These are phyloP conservation scores for Polietes domitor DNA, from an alignment of 2,888 invertebrate species.

Conservation along the genomic window DNA sequence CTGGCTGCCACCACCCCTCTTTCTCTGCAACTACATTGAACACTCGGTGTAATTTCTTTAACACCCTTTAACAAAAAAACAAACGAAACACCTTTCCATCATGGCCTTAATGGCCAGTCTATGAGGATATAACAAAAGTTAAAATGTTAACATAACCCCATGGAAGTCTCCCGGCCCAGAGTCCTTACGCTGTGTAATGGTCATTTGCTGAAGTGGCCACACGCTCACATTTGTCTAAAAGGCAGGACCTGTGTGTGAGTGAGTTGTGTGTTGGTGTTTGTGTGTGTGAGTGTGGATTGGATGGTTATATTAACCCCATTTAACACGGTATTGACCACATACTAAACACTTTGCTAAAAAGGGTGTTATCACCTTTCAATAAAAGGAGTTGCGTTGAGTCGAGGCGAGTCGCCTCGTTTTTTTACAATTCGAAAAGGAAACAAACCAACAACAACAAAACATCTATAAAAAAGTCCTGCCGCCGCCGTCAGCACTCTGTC, in stretches of 20 bases:
- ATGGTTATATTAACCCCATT: constrained; percentile 63
- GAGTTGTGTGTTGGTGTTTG: not conserved
- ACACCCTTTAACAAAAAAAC: constrained; percentile 52
- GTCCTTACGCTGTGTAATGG: constrained; percentile 43
- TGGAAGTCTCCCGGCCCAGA: constrained; percentile 34
- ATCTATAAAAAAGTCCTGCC: constrained; percentile 36
- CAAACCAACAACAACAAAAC: constrained; percentile 16
- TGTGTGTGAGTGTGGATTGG: not conserved
- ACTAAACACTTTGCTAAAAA: constrained; percentile 69
- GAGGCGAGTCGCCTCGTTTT: constrained; percentile 7
- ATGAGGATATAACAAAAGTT: constrained; percentile 46
- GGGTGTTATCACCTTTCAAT: constrained; percentile 70
- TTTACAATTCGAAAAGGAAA: not conserved
- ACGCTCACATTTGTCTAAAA: constrained; percentile 34
- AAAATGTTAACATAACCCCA: constrained; percentile 66
- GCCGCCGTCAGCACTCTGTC: not conserved
- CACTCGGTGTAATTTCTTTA: constrained; percentile 42
- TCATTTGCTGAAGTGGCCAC: constrained; percentile 28
- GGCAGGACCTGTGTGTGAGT: not conserved
- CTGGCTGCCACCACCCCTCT: constrained; percentile 30
- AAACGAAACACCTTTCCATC: constrained; percentile 20
- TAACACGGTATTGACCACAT: constrained; percentile 66
- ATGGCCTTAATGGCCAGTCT: not conserved
- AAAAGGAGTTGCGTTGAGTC: constrained; percentile 47
- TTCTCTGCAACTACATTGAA: not conserved